A percentile compares a stretch with the other conserved stretches of the same genome.
Conservation (phyloP, 64 coral and sea anemone genomes). For the Actinia equina region DNA sequence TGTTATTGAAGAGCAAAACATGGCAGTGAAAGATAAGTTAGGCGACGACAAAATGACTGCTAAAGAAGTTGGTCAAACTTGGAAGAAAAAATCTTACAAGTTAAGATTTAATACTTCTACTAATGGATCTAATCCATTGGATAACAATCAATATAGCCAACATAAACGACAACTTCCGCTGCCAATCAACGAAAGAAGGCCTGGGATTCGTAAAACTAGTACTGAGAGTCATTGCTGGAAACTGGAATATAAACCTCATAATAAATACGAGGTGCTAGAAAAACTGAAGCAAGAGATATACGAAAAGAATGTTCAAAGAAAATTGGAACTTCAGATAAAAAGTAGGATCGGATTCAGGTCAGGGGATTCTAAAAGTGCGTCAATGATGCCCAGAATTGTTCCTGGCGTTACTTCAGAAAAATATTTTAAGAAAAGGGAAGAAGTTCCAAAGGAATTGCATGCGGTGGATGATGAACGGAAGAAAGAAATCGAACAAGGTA, state of each 20-base stretch:
- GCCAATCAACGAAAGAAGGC: neutral
- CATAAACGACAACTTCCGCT: neutral
- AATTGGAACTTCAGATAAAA: neutral
- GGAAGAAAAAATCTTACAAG: neutral
- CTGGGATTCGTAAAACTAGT: neutral
- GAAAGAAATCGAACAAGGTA: neutral
- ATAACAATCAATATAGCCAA: neutral
- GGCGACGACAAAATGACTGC: neutral
- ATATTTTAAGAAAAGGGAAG: neutral
- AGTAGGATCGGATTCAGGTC: neutral
- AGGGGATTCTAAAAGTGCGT: neutral
- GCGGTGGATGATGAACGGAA: neutral
- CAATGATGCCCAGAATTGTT: neutral
- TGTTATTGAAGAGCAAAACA: neutral
- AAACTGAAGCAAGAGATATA: conserved; percentile 12
- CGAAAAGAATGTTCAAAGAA: neutral
- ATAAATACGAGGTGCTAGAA: neutral
- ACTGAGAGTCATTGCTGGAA: neutral
- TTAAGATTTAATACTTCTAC: neutral
- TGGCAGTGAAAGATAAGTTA: neutral
- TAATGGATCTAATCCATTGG: neutral
- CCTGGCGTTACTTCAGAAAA: neutral
- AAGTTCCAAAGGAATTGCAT: neutral
- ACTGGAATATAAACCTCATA: neutral
- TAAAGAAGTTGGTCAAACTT: neutral